Evolutionary conservation across 2,888 invertebrate genomes (phyloP), one percentile per base, ranked within the genome.

Genomic region (Calliopum simillimum): DNA sequence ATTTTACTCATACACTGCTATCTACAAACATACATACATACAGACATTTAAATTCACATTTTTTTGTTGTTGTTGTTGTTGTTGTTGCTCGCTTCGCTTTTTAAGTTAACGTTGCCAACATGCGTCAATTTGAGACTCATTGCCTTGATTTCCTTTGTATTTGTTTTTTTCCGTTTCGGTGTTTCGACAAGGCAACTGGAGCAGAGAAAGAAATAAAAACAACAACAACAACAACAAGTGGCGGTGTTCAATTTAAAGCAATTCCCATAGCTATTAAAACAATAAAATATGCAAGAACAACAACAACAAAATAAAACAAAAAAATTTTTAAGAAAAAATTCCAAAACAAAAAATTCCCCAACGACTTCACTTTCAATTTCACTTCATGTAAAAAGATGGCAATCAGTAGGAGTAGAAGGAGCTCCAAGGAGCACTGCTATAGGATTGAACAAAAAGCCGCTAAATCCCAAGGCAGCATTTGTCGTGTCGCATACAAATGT

Each of bases 251-350:
- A 33, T 41, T 64, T 41, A 67, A 71, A 69, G 23, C 71, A 70
- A 73, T 72, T 75, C 72, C 73, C 75, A 71, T 68, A 70, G 73
- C 72, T 71, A 73, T 75, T 73, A 72, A 75, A 72, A 72, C 49
- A 70, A 72, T 55, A 68, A 71, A 70, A 73, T 71, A 72, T 59
- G 73, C 66, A 49, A 63, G 46, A 46, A 25, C 2, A 12, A 6
- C 71, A 61, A 70, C 68, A 67, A 55, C 33, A n/a, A 25, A 23
- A 8, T 23, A 2, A 23, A 41, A 44, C 1, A 46, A 46, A 61
- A 23, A 61, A 12, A 61, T 4, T 4, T 14, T 13, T 6, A 2
- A 14, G 21, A 19, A 61, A 44, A 23, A 21, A 23, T 6, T 23
- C 8, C 16, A 58, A 16, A 33, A 19, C 21, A 44, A 46, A 43